Base-by-base conservation (phyloP, 2,113 vertebrate genomes). In the Baryphthengus martii region DNA sequence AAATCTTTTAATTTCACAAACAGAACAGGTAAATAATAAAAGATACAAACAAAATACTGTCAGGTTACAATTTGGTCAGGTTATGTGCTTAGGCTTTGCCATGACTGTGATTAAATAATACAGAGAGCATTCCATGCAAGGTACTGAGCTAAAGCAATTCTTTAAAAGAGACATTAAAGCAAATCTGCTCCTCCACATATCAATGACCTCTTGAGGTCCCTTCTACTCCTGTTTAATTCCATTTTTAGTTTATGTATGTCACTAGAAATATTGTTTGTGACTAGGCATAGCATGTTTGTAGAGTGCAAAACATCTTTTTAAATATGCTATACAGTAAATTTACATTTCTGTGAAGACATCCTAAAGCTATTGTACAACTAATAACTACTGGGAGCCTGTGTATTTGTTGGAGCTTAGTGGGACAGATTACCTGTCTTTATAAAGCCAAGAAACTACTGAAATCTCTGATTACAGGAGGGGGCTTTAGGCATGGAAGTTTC, bases 301-400 rank as follows among this genome's bases (percentile, higher is more conserved):
- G 88, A 85, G 45, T 95, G 65, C 55, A 95, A 94, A 95, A 82
- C 44, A 62, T 61, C 14, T 76, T 83, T 92, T 85, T 40, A 74
- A 83, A 94, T 96, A 96, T 73, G 74, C 88, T 77, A 53, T 93
- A 91, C 35, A 90, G 63, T 65, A 87, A 53, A 95, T 88, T 92
- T 84, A 95, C 88, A 94, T 83, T 83, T 88, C 31, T 85, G 70
- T 89, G 74, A 95, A 82, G 92, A 91, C 50, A 90, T 79, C 89
- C 88, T 73, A 65, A 78, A 94, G 83, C 61, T 93, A 96, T 93
- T 78, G 93, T 97, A 94, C 80, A 90, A 66, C 88, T 86, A 97
- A 39, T 56, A 92, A 68, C 75, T 84, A 92, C 40, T 72, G 52
- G 62, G 90, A 94, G 25, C 37, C 44, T 90, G 44, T 75, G 67